A percentile compares a stretch with the other conserved stretches of the same genome.
phyloP scores from a whole-genome alignment of 2,888 invertebrate genomes.

The Melangyna quadrimaculata region DNA sequence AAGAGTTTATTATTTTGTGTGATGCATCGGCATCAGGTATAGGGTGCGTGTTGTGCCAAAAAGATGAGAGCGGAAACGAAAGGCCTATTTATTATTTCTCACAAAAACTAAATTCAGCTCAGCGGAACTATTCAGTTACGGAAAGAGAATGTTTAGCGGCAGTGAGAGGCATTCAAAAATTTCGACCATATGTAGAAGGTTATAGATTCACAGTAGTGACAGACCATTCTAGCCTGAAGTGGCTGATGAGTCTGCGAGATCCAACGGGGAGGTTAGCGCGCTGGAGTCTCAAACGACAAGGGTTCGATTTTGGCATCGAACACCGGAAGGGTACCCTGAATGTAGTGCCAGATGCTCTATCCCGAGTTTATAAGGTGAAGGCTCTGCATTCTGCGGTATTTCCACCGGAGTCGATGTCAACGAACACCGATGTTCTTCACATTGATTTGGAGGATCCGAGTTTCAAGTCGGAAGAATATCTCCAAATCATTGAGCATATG shows the following conservation, averaged over 20 bases:
- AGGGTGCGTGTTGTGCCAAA: constrained; percentile 41
- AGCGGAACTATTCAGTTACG: not conserved
- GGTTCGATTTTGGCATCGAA: not conserved
- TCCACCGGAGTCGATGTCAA: not conserved
- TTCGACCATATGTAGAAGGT: not conserved
- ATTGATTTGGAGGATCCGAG: not conserved
- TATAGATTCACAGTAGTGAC: not conserved
- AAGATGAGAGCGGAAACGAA: constrained; percentile 30
- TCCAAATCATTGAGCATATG: not conserved
- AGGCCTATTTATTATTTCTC: constrained; percentile 19
- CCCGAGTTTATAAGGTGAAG: not conserved
- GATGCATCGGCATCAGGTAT: constrained; percentile 56
- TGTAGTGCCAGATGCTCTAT: not conserved
- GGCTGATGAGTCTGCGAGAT: not conserved
- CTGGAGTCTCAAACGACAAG: not conserved
- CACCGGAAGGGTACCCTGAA: not conserved
- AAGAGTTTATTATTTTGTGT: constrained; percentile 3
- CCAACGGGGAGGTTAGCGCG: not conserved
- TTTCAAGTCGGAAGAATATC: not conserved
- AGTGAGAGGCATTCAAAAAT: not conserved
- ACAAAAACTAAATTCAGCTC: not conserved
- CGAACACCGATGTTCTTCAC: not conserved
- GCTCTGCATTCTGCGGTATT: not conserved
- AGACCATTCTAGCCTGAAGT: not conserved
- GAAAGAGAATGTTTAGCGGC: not conserved